Percentiles rank a stretch among this genome's conserved stretches.
phyloP scores from a whole-genome alignment of 2,888 invertebrate species.

The Drosophila greeni region DNA sequence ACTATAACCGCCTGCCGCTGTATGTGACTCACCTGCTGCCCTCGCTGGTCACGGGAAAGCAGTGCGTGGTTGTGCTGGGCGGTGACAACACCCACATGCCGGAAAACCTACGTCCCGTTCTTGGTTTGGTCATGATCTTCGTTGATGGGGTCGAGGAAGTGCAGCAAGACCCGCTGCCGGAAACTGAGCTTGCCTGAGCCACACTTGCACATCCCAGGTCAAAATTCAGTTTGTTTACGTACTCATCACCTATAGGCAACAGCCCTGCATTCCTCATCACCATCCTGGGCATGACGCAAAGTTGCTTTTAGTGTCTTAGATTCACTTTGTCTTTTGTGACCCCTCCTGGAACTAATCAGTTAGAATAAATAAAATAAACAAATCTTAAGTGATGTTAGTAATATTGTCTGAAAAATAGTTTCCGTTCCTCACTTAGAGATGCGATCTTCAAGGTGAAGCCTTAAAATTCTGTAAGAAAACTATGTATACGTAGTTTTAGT shows the following conservation, averaged over 20 bases:
- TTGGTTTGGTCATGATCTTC: conserved; percentile 56
- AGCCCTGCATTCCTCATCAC: not conserved
- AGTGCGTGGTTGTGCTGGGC: conserved; percentile 48
- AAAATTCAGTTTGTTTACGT: conserved; percentile 24
- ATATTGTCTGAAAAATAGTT: not conserved
- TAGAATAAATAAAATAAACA: not conserved
- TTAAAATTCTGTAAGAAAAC: too few species aligned
- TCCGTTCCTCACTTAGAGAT: too few species aligned
- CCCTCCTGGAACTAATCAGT: not conserved
- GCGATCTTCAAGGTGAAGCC: too few species aligned
- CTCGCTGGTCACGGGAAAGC: conserved; percentile 28
- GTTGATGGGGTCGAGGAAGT: conserved; percentile 53
- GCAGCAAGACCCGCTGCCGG: not conserved
- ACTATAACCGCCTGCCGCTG: conserved; percentile 38
- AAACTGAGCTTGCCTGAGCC: conserved; percentile 3
- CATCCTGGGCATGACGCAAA: not conserved
- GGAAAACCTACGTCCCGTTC: conserved; percentile 46
- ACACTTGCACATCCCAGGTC: conserved; percentile 1
- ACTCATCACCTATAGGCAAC: not conserved
- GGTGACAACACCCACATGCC: conserved; percentile 58
- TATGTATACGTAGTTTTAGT: too few species aligned
- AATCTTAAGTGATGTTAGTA: not conserved
- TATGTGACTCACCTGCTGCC: conserved; percentile 50
- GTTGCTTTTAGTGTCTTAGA: conserved; percentile 15
- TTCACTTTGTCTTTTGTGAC: not conserved